Evolutionary conservation across 2,797 vertebrate genomes (phyloP).

Genomic region (Spinus olivaceus): DNA sequence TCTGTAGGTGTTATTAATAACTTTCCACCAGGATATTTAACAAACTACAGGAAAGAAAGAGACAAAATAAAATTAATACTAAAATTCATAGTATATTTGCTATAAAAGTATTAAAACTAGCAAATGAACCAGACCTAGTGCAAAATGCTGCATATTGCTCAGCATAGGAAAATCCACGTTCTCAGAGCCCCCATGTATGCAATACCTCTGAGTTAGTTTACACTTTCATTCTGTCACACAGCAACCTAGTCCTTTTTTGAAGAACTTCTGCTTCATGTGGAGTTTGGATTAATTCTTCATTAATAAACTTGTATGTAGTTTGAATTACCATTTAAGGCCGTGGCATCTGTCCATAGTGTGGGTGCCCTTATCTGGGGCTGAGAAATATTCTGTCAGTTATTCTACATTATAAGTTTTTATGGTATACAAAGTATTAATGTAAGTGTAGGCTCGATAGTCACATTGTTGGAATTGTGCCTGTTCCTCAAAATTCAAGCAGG

Average conservation of each 20-base stretch:
- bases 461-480: not conserved
- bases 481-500: not conserved
- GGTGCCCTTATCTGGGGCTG: not conserved
- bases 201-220: not conserved
- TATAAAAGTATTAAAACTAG: not conserved
- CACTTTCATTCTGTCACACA: not conserved
- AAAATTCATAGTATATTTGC: not conserved
- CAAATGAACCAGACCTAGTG: not conserved
- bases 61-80: rapidly evolving
- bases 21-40: not conserved
- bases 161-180: not conserved
- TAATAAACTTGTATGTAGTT: not conserved
- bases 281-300: not conserved
- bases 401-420: not conserved
- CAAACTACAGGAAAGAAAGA: not conserved
- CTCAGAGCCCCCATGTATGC: no score
- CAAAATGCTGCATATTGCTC: not conserved
- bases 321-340: not conserved
- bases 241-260: not conserved
- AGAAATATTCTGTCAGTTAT: not conserved
- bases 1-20: not conserved
- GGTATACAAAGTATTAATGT: not conserved
- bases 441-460: not conserved
- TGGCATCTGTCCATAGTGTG: not conserved
- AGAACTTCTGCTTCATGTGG: not conserved